Conservation (phyloP, 2,888 invertebrate species). For the Stomorhina lunata region DNA sequence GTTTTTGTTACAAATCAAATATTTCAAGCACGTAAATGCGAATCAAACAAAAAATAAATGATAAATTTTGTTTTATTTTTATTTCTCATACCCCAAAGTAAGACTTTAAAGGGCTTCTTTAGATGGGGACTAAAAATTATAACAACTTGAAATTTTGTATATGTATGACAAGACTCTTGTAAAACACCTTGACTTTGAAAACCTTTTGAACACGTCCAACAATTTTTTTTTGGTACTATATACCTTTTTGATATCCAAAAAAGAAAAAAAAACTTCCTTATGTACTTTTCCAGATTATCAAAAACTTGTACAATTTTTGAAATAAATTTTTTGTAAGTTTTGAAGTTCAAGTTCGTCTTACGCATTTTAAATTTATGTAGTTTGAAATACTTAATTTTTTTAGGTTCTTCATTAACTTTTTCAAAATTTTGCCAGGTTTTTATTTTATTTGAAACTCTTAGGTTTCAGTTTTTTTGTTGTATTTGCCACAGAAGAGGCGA, state of each 20-base stretch:
- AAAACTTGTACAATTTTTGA: no score
- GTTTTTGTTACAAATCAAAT: conserved; percentile 36
- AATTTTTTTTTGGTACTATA: not conserved
- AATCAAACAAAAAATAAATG: not conserved
- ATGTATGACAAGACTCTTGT: no score
- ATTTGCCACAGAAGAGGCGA: no score
- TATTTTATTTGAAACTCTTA: conserved; percentile 9
- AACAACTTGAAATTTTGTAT: no score
- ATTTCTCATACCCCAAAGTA: no score
- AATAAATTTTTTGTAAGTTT: conserved; percentile 15
- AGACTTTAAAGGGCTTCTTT: conserved; percentile 67
- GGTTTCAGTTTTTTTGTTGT: no score
- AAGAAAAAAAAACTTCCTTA: conserved; percentile 9
- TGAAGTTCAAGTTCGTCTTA: conserved; percentile 74
- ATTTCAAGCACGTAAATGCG: conserved; percentile 70
- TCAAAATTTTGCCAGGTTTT: not conserved
- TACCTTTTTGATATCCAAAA: not conserved
- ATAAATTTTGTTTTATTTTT: no score
- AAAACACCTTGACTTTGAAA: conserved; percentile 62
- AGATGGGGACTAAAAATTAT: not conserved
- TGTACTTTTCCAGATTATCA: not conserved
- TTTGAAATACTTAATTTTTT: conserved; percentile 38
- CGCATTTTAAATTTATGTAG: conserved; percentile 69
- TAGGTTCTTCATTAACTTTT: conserved; percentile 11
- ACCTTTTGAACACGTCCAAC: not conserved